Evolutionary conservation across 23 tunicate species (phyloP).

Genomic region (Trididemnum clinides): DNA sequence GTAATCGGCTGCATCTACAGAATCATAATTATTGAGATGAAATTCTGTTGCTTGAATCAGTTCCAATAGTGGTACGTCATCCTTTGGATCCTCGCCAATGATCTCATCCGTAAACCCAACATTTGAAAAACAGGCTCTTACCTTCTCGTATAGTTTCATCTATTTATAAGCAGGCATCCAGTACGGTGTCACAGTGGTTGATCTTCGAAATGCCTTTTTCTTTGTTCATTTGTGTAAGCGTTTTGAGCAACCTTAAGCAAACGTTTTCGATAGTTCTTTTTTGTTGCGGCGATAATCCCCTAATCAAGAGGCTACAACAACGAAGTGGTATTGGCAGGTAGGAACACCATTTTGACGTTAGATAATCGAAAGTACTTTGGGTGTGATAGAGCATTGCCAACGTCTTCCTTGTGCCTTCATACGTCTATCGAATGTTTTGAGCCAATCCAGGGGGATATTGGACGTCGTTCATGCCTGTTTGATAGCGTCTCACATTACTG

Average conservation of each 20-base stretch:
- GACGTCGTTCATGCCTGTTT: not conserved
- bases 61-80: not conserved
- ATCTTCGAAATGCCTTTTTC: not conserved
- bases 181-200: not conserved
- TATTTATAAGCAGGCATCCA: conserved; percentile 14
- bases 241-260: not conserved
- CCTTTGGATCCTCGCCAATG: conserved; percentile 7
- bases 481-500: not conserved
- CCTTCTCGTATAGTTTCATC: not conserved
- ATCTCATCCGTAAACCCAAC: conserved; percentile 5
- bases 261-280: conserved; percentile 11
- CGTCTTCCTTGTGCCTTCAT: conserved; percentile 10
- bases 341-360: conserved; percentile 1
- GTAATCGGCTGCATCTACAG: conserved; percentile 6
- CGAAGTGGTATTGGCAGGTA: conserved; percentile 18
- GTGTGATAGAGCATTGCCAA: conserved; percentile 1
- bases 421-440: not conserved
- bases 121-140: conserved; percentile 7
- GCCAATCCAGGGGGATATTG: not conserved
- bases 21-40: not conserved
- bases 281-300: conserved; percentile 10
- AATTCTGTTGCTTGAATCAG: conserved; percentile 16
- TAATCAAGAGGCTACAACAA: conserved; percentile 8
- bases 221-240: conserved; percentile 4
- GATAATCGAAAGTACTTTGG: not conserved